Evolutionary conservation across 1,140 invertebrate species (phyloP).

Genomic region (Pogonognathellus flavescens): DNA sequence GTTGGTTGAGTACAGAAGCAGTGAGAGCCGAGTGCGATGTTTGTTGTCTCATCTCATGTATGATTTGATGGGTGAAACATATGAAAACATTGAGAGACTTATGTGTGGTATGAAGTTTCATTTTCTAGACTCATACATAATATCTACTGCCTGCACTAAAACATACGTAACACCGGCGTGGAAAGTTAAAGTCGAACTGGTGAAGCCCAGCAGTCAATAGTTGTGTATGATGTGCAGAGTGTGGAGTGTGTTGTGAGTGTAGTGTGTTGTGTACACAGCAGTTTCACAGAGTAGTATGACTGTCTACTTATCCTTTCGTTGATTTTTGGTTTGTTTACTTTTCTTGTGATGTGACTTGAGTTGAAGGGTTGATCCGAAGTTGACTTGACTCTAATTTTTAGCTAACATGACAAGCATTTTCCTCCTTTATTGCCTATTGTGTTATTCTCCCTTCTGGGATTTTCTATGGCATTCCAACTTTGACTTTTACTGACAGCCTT

Average conservation of each 20-base stretch:
- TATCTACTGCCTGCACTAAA: no score
- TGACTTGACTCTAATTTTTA: slow-evolving; percentile 16
- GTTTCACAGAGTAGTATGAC: not conserved
- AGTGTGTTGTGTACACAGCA: no score
- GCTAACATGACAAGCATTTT: slow-evolving; percentile 2
- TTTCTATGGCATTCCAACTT: slow-evolving; percentile 4
- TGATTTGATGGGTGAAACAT: not conserved
- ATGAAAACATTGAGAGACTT: not conserved
- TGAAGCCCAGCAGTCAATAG: no score
- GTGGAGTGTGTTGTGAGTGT: no score
- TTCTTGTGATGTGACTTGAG: slow-evolving; percentile 39
- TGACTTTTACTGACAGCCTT: not conserved
- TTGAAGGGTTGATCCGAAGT: slow-evolving; percentile 38
- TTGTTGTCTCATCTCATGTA: not conserved
- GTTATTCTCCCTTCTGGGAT: not conserved
- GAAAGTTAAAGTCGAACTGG: no score
- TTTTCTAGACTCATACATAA: no score
- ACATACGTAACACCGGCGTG: no score
- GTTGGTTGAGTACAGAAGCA: no score
- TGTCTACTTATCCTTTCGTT: slow-evolving; percentile 27
- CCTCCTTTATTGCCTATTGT: not conserved
- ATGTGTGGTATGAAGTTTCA: no score
- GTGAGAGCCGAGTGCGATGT: no score
- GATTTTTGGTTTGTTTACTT: slow-evolving; percentile 38
- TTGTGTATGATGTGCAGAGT: no score